phyloP scores from a whole-genome alignment of 2,888 invertebrate genomes.

The Proisotoma minuta region DNA sequence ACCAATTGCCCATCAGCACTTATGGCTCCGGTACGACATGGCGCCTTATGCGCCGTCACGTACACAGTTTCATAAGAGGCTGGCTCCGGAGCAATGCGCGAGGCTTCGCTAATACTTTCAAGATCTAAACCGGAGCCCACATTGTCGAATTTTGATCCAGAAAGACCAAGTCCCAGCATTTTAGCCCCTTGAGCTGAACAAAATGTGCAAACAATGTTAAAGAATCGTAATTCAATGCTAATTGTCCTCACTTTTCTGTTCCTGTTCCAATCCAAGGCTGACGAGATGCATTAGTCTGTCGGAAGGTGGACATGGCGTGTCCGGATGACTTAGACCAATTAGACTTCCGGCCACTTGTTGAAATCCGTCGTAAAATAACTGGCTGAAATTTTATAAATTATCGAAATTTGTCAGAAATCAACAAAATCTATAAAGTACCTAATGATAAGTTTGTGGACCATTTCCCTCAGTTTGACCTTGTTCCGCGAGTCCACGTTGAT shows the following conservation, averaged over 20 bases:
- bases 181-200: constrained; percentile 43
- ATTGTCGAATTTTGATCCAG: constrained; percentile 55
- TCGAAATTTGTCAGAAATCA: constrained; percentile 13
- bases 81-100: constrained; percentile 89
- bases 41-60: constrained; percentile 67
- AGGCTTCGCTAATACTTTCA: constrained; percentile 94
- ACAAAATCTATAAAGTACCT: constrained; percentile 64
- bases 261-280: constrained; percentile 76
- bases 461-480: constrained; percentile 80
- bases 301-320: constrained; percentile 92
- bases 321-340: constrained; percentile 77
- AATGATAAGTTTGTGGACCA: constrained; percentile 84
- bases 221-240: constrained; percentile 2
- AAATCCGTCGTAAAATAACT: constrained; percentile 95
- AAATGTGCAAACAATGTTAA: not conserved
- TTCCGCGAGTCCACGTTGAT: constrained; percentile 57
- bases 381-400: constrained; percentile 60
- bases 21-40: constrained; percentile 91
- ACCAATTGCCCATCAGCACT: constrained; percentile 91
- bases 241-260: constrained; percentile 58
- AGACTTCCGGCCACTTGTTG: constrained; percentile 84
- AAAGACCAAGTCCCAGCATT: constrained; percentile 28
- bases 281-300: constrained; percentile 84
- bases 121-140: constrained; percentile 74
- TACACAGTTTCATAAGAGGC: constrained; percentile 98